These are phyloP conservation scores for Xenopus borealis DNA, from an alignment of 2,113 vertebrate species.

Conservation along the genomic window DNA sequence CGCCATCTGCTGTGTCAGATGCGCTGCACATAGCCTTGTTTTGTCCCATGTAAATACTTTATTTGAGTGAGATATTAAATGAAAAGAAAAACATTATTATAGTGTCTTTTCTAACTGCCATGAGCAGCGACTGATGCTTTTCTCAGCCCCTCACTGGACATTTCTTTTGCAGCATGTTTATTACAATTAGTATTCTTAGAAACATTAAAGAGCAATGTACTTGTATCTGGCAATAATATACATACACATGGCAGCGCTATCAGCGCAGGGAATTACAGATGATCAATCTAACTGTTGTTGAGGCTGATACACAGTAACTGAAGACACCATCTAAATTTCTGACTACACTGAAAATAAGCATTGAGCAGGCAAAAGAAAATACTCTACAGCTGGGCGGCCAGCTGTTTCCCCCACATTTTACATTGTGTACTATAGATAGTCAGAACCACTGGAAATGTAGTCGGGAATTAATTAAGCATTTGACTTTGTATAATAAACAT, in stretches of 20 bases:
- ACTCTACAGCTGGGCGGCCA: not conserved
- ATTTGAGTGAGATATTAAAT: constrained; percentile 25
- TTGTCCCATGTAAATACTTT: constrained; percentile 20
- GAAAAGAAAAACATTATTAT: constrained; percentile 5
- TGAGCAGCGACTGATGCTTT: not conserved
- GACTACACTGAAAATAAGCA: not conserved
- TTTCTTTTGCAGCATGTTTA: too few species aligned
- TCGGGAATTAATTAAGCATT: too few species aligned
- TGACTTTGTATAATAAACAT: too few species aligned
- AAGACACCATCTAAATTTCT: not conserved
- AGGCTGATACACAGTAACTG: not conserved
- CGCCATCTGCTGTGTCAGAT: constrained; percentile 37
- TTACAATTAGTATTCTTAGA: too few species aligned
- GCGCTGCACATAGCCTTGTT: constrained; percentile 18
- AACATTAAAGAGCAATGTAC: too few species aligned
- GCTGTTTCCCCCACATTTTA: not conserved
- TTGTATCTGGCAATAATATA: too few species aligned
- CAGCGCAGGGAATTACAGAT: too few species aligned
- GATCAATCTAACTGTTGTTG: too few species aligned
- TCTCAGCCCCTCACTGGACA: too few species aligned
- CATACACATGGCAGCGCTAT: too few species aligned
- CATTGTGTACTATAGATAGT: too few species aligned
- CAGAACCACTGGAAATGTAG: too few species aligned
- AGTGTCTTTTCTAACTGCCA: not conserved
- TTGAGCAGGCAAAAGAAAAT: not conserved